phyloP scores from a whole-genome alignment of 64 coral and sea anemone genomes.

The Montipora efflorescens region DNA sequence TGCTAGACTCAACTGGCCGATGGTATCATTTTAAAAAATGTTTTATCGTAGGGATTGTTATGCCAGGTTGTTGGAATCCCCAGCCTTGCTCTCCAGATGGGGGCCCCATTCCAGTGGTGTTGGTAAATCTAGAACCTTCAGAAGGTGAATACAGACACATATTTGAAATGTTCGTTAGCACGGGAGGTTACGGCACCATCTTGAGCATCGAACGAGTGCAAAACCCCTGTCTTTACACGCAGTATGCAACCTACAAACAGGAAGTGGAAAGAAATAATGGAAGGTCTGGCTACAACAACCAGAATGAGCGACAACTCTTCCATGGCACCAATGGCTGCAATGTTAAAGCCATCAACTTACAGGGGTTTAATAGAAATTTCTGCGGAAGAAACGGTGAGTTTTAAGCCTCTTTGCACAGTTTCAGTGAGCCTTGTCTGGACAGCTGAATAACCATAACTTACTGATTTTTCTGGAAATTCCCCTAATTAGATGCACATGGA shows the following conservation, averaged over 20 bases:
- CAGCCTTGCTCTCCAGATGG: slow-evolving; percentile 11
- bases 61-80: not conserved
- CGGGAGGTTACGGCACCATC: not conserved
- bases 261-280: not conserved
- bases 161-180: not conserved
- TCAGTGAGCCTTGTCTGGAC: too few relatives aligned
- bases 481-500: too few relatives aligned
- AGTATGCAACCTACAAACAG: not conserved
- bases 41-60: not conserved
- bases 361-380: not conserved
- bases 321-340: slow-evolving; percentile 16
- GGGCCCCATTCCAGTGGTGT: not conserved
- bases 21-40: too few relatives aligned
- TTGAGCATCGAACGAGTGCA: slow-evolving; percentile 10
- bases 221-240: slow-evolving; percentile 22
- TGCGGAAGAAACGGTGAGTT: slow-evolving; percentile 18
- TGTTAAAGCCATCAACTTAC: not conserved
- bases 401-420: too few relatives aligned
- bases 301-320: slow-evolving; percentile 15
- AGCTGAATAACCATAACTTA: too few relatives aligned
- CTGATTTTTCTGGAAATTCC: too few relatives aligned
- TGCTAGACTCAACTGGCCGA: too few relatives aligned
- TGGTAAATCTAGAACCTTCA: not conserved
- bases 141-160: not conserved
- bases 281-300: not conserved